Conservation (phyloP, 2,113 vertebrate genomes). For the Macquaria australasica region DNA sequence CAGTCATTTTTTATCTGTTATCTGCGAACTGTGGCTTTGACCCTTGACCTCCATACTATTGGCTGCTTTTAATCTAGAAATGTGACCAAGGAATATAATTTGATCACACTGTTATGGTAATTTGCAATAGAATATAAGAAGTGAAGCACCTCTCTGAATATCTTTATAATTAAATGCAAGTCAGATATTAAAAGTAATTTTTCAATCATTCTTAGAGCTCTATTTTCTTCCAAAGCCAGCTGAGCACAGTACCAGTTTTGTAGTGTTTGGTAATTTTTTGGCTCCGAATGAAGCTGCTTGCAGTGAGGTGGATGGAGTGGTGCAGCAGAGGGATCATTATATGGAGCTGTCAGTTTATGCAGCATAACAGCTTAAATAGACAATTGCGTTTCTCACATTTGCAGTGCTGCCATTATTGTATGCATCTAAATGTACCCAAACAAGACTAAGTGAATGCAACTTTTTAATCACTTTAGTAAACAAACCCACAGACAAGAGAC, state of each 20-base stretch:
- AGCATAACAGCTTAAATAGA: not conserved
- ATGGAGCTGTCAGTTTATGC: slow-evolving; percentile 4
- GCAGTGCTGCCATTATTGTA: not conserved
- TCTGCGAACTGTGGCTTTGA: not conserved
- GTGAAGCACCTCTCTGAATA: not conserved
- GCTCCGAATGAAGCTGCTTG: not conserved
- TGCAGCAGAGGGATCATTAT: slow-evolving; percentile 4
- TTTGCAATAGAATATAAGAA: not conserved
- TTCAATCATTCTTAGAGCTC: not conserved
- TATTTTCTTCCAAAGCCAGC: not conserved
- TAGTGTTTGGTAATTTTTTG: not conserved
- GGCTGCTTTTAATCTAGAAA: not conserved
- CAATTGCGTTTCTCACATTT: slow-evolving; percentile 3
- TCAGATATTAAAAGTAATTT: not conserved
- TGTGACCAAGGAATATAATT: not conserved
- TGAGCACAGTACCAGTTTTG: not conserved
- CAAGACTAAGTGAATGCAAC: slow-evolving; percentile 19
- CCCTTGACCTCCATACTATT: not conserved
- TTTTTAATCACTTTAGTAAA: slow-evolving; percentile 24
- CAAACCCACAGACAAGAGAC: slow-evolving; percentile 15
- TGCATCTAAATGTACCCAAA: slow-evolving; percentile 7
- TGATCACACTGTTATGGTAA: not conserved
- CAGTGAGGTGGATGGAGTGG: not conserved
- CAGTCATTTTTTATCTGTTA: not conserved
- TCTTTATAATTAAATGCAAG: not conserved